These are phyloP conservation scores for Steinernema carpocapsae DNA, from an alignment of 2,888 invertebrate genomes.

Conservation along the genomic window DNA sequence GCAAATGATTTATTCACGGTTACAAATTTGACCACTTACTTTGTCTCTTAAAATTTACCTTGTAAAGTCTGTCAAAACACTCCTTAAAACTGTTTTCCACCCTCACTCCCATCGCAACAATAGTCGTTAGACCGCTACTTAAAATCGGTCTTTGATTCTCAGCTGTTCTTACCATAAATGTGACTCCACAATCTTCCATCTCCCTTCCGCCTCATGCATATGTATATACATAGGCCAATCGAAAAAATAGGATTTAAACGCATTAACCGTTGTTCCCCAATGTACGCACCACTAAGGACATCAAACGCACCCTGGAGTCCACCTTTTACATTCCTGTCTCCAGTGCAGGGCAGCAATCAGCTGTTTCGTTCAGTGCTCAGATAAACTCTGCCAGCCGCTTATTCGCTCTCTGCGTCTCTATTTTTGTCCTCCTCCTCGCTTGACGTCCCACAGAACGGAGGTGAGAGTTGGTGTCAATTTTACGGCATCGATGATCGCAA, in stretches of 20 bases:
- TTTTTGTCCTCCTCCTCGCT: not conserved
- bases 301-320: not conserved
- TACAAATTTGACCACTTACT: no score
- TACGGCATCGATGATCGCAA: not conserved
- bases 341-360: constrained; percentile 11
- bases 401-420: not conserved
- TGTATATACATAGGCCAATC: not conserved
- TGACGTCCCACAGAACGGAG: not conserved
- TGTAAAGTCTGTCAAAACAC: no score
- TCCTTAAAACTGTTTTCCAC: not conserved
- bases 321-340: not conserved
- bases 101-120: not conserved
- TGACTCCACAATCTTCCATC: no score
- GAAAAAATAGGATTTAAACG: not conserved
- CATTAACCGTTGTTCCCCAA: not conserved
- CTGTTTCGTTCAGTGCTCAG: constrained; percentile 1
- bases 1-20: no score
- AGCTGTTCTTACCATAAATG: constrained; percentile 2
- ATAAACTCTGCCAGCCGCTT: not conserved
- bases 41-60: no score
- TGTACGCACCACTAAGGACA: not conserved
- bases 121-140: not conserved
- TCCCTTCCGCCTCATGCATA: not conserved
- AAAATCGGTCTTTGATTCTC: not conserved
- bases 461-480: not conserved